These are phyloP conservation scores for Trachelus tabidus DNA, from an alignment of 2,888 invertebrate genomes.

Conservation along the genomic window DNA sequence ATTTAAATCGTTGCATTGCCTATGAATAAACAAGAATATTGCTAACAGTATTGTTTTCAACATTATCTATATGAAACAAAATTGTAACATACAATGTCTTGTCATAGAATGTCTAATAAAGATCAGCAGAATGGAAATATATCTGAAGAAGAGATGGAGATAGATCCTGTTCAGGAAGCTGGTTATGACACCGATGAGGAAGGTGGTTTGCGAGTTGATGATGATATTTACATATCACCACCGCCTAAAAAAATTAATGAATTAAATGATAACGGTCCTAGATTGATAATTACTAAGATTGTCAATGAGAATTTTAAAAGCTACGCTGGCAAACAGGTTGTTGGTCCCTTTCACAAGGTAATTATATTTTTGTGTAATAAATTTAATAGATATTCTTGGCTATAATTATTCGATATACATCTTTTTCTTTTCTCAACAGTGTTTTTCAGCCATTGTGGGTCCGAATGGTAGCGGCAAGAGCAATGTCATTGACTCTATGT, in stretches of 20 bases:
- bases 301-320: constrained; percentile 96
- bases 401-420: constrained; percentile 5
- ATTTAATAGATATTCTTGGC: constrained; percentile 9
- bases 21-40: not conserved
- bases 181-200: constrained; percentile 69
- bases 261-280: constrained; percentile 80
- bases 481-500: constrained; percentile 98
- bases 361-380: constrained; percentile 20
- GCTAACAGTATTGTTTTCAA: not conserved
- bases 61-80: not conserved
- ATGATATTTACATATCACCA: constrained; percentile 84
- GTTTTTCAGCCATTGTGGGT: constrained; percentile 96
- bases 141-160: constrained; percentile 28
- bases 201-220: constrained; percentile 80
- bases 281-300: constrained; percentile 91
- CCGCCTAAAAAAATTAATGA: constrained; percentile 77
- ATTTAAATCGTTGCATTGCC: not conserved
- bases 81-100: not conserved
- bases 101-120: constrained; percentile 23
- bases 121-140: constrained; percentile 19
- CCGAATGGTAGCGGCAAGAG: constrained; percentile 99
- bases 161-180: constrained; percentile 7
- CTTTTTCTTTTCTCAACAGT: constrained; percentile 70
- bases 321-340: constrained; percentile 83
- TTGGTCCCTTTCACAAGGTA: constrained; percentile 98